Evolutionary conservation across 2,113 vertebrate genomes (phyloP), one percentile per base, ranked within the genome.

Genomic region (Uropsilus gracilis): DNA sequence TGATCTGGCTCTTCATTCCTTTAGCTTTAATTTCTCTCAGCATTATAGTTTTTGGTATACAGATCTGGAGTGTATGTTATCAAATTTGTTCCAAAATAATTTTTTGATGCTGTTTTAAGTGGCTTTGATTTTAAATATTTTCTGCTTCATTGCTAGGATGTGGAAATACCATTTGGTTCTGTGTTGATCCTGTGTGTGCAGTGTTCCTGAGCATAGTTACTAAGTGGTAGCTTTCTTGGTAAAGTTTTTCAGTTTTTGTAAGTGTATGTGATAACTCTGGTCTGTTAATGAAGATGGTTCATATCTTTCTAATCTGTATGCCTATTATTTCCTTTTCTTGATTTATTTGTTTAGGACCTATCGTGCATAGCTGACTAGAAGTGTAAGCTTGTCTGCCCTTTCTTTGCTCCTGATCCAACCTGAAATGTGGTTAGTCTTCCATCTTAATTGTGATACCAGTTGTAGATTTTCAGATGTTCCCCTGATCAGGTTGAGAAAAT

Each of bases 201-300:
- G 16, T 30, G 84, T 85, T 50, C 13, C n/a, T 88, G 64, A 95
- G 61, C 57, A 90, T 24, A 57, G 0, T 83, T 92, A n/a, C 57
- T 73, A 88, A 53, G 24, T 68, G 63, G 28, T 92, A 75, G 28
- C 22, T 63, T 61, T 94, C 77, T 66, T 75, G 44, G 16, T 80
- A 89, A 77, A 72, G 37, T 72, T 37, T 17, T 94, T 92, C 9
- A 42, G 37, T 37, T 87, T 95, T 90, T 69, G 30, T 94, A 86
- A 93, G 28, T 39, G 28, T 63, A 46, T 26, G 20, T 84, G 30
- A 32, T 68, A 30, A 39, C 53, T 81, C 26, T 48, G 61, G 11
- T 64, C n/a, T 90, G 13, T 61, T n/a, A 64, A 66, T 81, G 89
- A 69, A 90, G 37, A 55, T 69, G 44, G 18, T 80, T 77, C 88